Evolutionary conservation across 2,888 invertebrate species (phyloP).

Genomic region (Hofmannophila pseudospretella): DNA sequence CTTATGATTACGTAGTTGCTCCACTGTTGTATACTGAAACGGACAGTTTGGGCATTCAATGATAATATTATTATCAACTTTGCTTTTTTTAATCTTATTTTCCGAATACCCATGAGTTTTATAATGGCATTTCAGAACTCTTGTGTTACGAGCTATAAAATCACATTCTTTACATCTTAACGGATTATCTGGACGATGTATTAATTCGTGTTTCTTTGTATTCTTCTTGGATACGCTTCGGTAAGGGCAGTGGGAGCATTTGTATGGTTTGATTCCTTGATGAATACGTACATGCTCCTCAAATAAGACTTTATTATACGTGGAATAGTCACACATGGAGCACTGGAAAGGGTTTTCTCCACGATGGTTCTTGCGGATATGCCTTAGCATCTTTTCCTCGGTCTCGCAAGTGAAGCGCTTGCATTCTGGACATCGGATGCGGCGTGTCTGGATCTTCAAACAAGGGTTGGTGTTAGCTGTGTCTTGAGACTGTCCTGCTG

Average conservation of each 20-base stretch:
- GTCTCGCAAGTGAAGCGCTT: slow-evolving; percentile 32
- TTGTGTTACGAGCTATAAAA: slow-evolving; percentile 38
- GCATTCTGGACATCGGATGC: slow-evolving; percentile 26
- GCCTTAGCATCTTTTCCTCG: slow-evolving; percentile 42
- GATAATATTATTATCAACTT: too few relatives aligned
- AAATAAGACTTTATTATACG: slow-evolving; percentile 51
- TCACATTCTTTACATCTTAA: slow-evolving; percentile 40
- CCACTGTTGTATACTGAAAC: slow-evolving; percentile 4
- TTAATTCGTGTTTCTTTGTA: slow-evolving; percentile 50
- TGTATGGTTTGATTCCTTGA: slow-evolving; percentile 59
- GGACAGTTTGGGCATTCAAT: neutral
- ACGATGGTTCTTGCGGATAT: slow-evolving; percentile 44
- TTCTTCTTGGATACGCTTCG: slow-evolving; percentile 58
- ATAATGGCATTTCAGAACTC: slow-evolving; percentile 30
- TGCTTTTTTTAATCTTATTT: neutral
- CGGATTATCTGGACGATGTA: slow-evolving; percentile 50
- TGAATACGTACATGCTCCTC: slow-evolving; percentile 57
- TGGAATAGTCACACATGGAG: slow-evolving; percentile 57
- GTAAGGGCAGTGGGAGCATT: slow-evolving; percentile 51
- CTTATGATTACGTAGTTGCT: slow-evolving; percentile 10
- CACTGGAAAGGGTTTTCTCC: slow-evolving; percentile 59
- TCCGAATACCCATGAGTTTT: slow-evolving; percentile 6
- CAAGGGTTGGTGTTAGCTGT: neutral
- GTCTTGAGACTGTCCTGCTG: too few relatives aligned
- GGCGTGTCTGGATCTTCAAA: neutral